These are phyloP conservation scores for Poecile atricapillus DNA, from an alignment of 2,113 vertebrate species.

Conservation along the genomic window DNA sequence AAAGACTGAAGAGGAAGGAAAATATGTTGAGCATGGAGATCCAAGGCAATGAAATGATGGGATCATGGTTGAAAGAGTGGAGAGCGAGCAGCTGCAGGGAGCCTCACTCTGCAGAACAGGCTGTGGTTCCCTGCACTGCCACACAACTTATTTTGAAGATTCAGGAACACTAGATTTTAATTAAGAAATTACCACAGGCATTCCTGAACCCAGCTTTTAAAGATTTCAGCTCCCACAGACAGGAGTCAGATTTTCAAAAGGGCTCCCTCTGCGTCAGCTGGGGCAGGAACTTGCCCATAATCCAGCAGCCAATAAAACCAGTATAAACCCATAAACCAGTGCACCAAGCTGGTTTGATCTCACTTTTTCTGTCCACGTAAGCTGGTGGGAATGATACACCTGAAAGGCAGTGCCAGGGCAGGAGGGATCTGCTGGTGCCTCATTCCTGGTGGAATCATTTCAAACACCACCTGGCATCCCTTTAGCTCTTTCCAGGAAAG, in stretches of 20 bases:
- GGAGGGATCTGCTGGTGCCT: background rate
- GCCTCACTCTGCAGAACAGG: background rate
- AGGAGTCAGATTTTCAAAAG: background rate
- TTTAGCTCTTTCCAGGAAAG: background rate
- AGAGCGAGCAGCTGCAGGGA: background rate
- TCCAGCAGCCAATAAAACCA: background rate
- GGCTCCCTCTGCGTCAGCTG: background rate
- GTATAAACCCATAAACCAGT: too few relatives aligned
- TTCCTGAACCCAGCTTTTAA: background rate
- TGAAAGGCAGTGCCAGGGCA: background rate
- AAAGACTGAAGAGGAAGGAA: background rate
- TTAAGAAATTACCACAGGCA: background rate
- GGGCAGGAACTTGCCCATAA: background rate
- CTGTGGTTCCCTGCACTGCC: background rate
- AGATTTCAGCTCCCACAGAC: background rate
- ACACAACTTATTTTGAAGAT: background rate
- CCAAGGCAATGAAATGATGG: background rate
- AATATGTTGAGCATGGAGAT: background rate
- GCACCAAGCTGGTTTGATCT: background rate
- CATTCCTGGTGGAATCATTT: background rate
- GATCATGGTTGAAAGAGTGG: background rate
- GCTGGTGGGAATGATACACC: background rate
- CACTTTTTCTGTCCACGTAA: background rate
- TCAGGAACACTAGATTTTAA: background rate
- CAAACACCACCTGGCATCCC: background rate